A percentile compares a stretch with the other conserved stretches of the same genome.
These are phyloP conservation scores for Hydractinia echinata DNA, from an alignment of 30 jellyfish, hydroid and myxozoan genomes.

Conservation along the genomic window DNA sequence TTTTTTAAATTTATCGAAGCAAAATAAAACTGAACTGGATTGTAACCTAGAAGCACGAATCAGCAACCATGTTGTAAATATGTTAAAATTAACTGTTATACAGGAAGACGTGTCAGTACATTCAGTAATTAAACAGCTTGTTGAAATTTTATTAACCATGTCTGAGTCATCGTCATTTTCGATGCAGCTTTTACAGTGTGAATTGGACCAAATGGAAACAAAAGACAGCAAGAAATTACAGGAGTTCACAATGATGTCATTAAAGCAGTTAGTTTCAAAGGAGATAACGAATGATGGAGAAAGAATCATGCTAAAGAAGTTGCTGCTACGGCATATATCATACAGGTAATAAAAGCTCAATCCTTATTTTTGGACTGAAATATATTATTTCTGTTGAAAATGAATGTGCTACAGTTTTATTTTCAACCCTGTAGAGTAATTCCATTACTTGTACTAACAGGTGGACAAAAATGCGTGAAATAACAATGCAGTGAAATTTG, in stretches of 20 bases:
- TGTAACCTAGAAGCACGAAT: not conserved
- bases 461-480: too few relatives aligned
- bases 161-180: not conserved
- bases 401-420: too few relatives aligned
- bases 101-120: not conserved
- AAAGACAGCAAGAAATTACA: not conserved
- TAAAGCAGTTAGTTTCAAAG: not conserved
- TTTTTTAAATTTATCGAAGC: not conserved
- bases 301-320: not conserved
- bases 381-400: too few relatives aligned
- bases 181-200: not conserved
- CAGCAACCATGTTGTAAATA: not conserved
- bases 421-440: too few relatives aligned
- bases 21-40: not conserved
- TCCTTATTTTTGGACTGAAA: too few relatives aligned
- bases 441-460: too few relatives aligned
- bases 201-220: not conserved
- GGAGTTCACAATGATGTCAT: not conserved
- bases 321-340: not conserved
- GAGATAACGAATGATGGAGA: not conserved
- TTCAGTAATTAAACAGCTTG: slow-evolving; percentile 2
- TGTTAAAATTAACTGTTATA: not conserved
- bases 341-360: not conserved
- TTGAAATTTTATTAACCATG: not conserved
- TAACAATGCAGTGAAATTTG: too few relatives aligned